These are phyloP conservation scores for Drosophila orosa DNA, from an alignment of 1,140 invertebrate genomes.

Conservation along the genomic window DNA sequence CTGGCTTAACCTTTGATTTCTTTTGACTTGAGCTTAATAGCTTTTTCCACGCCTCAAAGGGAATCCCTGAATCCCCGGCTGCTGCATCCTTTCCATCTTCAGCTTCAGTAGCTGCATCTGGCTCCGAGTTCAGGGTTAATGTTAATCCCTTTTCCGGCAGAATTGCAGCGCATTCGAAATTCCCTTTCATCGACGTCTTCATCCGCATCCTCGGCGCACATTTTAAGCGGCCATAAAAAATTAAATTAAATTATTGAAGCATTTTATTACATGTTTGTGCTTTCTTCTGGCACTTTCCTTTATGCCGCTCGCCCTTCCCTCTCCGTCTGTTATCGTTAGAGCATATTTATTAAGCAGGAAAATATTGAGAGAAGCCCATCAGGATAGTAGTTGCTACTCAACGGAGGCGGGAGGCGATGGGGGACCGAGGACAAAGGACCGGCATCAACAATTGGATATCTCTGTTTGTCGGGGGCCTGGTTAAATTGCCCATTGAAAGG, in stretches of 20 bases:
- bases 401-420: not conserved
- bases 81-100: not conserved
- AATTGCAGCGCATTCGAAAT: conserved; percentile 50
- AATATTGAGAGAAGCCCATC: conserved; percentile 69
- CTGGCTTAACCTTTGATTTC: conserved; percentile 18
- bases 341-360: conserved; percentile 69
- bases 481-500: conserved; percentile 78
- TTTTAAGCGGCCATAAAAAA: conserved; percentile 46
- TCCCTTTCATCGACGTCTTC: conserved; percentile 29
- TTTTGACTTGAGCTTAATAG: conserved; percentile 7
- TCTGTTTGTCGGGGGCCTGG: conserved; percentile 32
- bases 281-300: conserved; percentile 34
- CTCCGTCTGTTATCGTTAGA: conserved; percentile 29
- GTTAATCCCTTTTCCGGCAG: conserved; percentile 36
- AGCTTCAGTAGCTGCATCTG: conserved; percentile 1
- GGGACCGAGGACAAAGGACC: conserved; percentile 2
- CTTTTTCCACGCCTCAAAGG: conserved; percentile 23
- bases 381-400: conserved; percentile 63
- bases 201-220: conserved; percentile 11
- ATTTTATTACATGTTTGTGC: conserved; percentile 72
- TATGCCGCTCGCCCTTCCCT: not conserved
- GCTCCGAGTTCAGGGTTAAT: conserved; percentile 29
- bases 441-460: conserved; percentile 66
- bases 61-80: conserved; percentile 26
- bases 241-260: conserved; percentile 75